Conservation (phyloP, 2,888 invertebrate genomes). For the Pseudolycoriella hygida region DNA sequence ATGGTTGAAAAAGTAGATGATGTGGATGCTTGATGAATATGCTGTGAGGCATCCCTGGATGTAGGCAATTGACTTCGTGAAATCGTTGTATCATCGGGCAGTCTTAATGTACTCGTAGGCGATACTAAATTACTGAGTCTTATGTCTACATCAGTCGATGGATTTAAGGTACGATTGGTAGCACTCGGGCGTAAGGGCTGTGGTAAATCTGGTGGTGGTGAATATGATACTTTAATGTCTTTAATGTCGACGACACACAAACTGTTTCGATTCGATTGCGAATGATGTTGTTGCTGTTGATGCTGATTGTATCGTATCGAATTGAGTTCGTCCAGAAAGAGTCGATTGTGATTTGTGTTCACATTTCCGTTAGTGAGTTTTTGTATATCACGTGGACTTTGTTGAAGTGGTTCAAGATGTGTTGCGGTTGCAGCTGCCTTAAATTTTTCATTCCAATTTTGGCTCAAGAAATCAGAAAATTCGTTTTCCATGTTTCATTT, state of each 20-base stretch:
- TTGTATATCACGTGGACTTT: neutral
- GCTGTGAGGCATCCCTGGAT: constrained; percentile 10
- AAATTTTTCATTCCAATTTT: constrained; percentile 13
- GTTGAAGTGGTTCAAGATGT: neutral
- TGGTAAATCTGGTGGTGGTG: neutral
- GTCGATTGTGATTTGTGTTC: constrained; percentile 2
- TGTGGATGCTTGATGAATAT: neutral
- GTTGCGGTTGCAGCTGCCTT: constrained; percentile 3
- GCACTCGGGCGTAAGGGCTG: neutral
- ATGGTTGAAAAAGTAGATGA: neutral
- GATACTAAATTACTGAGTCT: constrained; percentile 1
- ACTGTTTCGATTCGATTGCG: neutral
- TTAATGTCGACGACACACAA: too few species aligned
- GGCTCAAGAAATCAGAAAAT: constrained; percentile 17
- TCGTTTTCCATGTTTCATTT: constrained; percentile 15
- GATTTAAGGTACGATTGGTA: neutral
- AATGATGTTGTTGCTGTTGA: constrained; percentile 3
- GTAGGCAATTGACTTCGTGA: constrained; percentile 13
- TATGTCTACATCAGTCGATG: neutral
- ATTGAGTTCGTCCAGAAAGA: constrained; percentile 6
- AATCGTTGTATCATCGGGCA: constrained; percentile 16
- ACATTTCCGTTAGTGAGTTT: neutral
- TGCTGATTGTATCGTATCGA: constrained; percentile 4
- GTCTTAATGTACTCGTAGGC: constrained; percentile 9
- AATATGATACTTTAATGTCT: neutral